A percentile compares a stretch with the other conserved stretches of the same genome.
Evolutionary conservation across 2,888 invertebrate species (phyloP).

Genomic region (Nomada fabriciana): DNA sequence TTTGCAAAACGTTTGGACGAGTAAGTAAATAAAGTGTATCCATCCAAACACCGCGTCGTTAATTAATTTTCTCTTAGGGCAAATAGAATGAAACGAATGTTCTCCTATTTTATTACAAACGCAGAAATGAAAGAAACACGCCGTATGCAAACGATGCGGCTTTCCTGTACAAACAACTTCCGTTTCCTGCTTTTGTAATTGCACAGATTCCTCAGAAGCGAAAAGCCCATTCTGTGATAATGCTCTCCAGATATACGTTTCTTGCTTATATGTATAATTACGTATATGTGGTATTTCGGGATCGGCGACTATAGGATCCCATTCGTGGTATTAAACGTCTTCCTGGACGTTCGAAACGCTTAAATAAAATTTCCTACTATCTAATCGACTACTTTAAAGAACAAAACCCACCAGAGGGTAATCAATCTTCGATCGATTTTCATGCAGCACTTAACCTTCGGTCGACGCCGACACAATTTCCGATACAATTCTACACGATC

Average conservation of each 20-base stretch:
- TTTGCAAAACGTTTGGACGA: slow-evolving; percentile 38
- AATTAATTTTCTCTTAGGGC: slow-evolving; percentile 16
- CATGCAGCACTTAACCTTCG: slow-evolving; percentile 30
- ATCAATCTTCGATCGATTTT: slow-evolving; percentile 13
- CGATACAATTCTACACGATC: neutral
- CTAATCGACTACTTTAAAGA: slow-evolving; percentile 25
- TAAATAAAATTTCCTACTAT: slow-evolving; percentile 44
- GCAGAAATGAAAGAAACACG: neutral
- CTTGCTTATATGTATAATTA: slow-evolving; percentile 45
- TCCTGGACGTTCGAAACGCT: slow-evolving; percentile 40
- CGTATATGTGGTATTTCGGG: slow-evolving; percentile 51
- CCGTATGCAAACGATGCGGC: neutral
- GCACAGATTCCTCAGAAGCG: slow-evolving; percentile 10
- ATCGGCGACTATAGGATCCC: slow-evolving; percentile 21
- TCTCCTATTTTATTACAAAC: slow-evolving; percentile 35
- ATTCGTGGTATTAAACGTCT: slow-evolving; percentile 45
- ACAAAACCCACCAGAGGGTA: neutral
- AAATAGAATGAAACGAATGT: neutral
- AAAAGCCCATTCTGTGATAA: slow-evolving; percentile 12
- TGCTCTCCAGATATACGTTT: slow-evolving; percentile 20
- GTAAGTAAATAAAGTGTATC: slow-evolving; percentile 41
- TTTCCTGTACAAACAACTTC: slow-evolving; percentile 23
- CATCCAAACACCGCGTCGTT: slow-evolving; percentile 35
- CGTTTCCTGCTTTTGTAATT: neutral
- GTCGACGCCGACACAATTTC: slow-evolving; percentile 18